Evolutionary conservation across 1,140 invertebrate genomes (phyloP).

Genomic region (Drosophila micromelanica): DNA sequence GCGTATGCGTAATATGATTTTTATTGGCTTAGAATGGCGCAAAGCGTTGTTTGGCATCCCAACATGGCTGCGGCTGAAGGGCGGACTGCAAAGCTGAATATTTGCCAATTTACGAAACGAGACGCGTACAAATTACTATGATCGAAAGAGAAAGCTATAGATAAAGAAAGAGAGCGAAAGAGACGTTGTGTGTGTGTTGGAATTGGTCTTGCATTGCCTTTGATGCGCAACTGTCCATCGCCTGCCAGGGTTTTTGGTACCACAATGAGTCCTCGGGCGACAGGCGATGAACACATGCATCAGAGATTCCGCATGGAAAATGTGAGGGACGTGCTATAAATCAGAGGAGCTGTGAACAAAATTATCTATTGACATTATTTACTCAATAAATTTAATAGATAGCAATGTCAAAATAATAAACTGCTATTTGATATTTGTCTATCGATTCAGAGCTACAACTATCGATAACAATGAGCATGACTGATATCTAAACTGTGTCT

Average conservation of each 20-base stretch:
- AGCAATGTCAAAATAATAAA: no score
- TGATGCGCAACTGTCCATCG: constrained; percentile 9
- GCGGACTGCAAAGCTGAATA: constrained; percentile 10
- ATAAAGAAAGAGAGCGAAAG: neutral
- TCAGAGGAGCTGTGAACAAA: no score
- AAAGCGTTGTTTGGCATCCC: constrained; percentile 42
- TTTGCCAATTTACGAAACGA: constrained; percentile 15
- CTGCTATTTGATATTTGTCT: no score
- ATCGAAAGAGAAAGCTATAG: neutral
- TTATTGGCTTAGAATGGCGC: constrained; percentile 71
- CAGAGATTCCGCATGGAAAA: neutral
- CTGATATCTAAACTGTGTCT: no score
- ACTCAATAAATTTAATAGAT: no score
- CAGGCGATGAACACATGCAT: neutral
- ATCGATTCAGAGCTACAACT: no score
- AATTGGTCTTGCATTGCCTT: constrained; percentile 3
- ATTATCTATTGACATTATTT: no score
- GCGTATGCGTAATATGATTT: constrained; percentile 79
- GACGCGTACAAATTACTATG: constrained; percentile 16
- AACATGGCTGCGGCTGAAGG: neutral
- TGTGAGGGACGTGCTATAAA: neutral
- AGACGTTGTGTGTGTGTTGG: neutral
- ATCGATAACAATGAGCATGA: neutral
- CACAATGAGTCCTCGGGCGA: neutral
- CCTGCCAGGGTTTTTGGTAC: neutral